Base-by-base conservation (phyloP, 2,888 invertebrate species). In the Leucania comma region DNA sequence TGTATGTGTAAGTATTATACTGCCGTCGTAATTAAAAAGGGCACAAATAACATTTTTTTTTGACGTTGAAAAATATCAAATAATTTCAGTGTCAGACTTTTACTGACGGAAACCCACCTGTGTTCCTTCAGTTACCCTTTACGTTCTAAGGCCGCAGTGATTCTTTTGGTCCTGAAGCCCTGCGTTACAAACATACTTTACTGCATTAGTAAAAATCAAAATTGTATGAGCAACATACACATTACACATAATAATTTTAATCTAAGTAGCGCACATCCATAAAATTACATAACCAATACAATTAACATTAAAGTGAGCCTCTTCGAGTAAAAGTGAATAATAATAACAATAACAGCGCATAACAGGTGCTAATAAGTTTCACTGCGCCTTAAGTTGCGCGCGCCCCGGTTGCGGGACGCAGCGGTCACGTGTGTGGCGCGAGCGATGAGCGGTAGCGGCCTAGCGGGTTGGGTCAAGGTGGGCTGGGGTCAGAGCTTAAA, bases 331-430 rank as follows among this genome's bases (percentile, higher is more conserved):
- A 85, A 82, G 84, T 81, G 74, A 72, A 75, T 73, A 72, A 75
- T 73, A 81, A 80, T 63, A 75, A 83, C 81, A 71, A 74, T 59
- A 67, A 26, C 73, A 54, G 68, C 48, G 68, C 70, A 82, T 77
- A 80, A 84, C 80, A 82, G 78, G 82, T 81, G 85, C 74, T 82
- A 82, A 83, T 84, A 82, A 84, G 78, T 87, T 87, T 87, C 87
- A 80, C 87, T 85, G 70, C 66, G 77, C 81, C 83, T 82, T 86
- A 81, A 70, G 73, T 57, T 75, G 76, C 69, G 72, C 75, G 68
- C 54, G 76, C 75, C 72, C 65, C 72, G 75, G 63, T 82, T 78
- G 78, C 70, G 76, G 78, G 80, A 75, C 72, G 68, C 76, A 42
- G 24, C 61, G 50, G 75, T 72, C 72, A 76, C 69, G 60, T 38